Conservation (phyloP, 2,888 invertebrate species). For the Hirtodrosophila confusa region DNA sequence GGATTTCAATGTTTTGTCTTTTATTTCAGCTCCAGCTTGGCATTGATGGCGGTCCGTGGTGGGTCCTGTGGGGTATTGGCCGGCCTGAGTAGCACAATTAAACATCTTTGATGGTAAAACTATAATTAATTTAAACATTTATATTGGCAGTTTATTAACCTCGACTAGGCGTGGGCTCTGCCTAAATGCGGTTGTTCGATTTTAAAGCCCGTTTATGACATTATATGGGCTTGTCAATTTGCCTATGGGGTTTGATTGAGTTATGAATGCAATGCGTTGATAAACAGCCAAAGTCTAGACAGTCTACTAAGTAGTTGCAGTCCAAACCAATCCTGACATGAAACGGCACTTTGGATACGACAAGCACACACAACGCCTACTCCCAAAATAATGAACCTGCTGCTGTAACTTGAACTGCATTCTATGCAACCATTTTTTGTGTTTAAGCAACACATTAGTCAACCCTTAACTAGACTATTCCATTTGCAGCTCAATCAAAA, state of each 20-base stretch:
- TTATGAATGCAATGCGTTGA: slow-evolving; percentile 57
- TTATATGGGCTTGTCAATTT: slow-evolving; percentile 7
- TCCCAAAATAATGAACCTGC: not conserved
- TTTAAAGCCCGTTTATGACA: slow-evolving; percentile 44
- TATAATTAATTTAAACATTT: slow-evolving; percentile 76
- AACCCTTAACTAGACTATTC: slow-evolving; percentile 48
- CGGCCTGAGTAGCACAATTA: slow-evolving; percentile 30
- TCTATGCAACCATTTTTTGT: slow-evolving; percentile 10
- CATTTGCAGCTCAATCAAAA: slow-evolving; percentile 56
- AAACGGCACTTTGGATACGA: slow-evolving; percentile 49
- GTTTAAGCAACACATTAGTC: slow-evolving; percentile 59
- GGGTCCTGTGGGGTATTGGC: slow-evolving; percentile 52
- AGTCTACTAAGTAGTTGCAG: slow-evolving; percentile 35
- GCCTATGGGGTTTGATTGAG: slow-evolving; percentile 55
- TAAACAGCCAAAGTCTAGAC: slow-evolving; percentile 17
- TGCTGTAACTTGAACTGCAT: slow-evolving; percentile 15
- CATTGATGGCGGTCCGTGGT: slow-evolving; percentile 38
- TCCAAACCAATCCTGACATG: slow-evolving; percentile 37
- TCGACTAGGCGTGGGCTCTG: slow-evolving; percentile 23
- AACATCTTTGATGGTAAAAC: slow-evolving; percentile 61
- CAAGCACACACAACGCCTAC: slow-evolving; percentile 56
- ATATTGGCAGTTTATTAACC: slow-evolving; percentile 74
- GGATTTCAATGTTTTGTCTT: slow-evolving; percentile 74
- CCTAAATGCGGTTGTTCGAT: not conserved
- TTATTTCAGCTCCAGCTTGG: slow-evolving; percentile 24